Conservation (phyloP, 2,113 vertebrate genomes). For the Philantomba maxwellii region DNA sequence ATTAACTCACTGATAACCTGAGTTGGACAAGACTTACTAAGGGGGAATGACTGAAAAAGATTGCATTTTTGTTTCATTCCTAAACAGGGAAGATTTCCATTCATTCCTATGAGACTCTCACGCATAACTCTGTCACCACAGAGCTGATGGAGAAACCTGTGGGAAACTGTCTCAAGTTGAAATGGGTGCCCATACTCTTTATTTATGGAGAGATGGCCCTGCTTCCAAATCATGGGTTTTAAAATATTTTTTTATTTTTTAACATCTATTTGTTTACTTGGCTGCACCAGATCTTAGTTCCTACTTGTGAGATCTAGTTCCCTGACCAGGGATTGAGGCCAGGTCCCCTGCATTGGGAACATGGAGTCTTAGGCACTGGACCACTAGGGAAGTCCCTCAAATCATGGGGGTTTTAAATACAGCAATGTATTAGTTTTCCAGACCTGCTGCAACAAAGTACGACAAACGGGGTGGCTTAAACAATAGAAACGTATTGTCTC, state of each 20-base stretch:
- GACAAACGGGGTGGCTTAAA: neutral
- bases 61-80: conserved; percentile 37
- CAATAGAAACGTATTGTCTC: neutral
- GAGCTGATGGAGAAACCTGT: neutral
- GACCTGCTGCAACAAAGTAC: neutral
- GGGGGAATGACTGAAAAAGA: neutral
- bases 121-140: neutral
- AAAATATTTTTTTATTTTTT: neutral
- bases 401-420: neutral
- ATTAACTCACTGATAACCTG: conserved; percentile 5
- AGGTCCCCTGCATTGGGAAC: neutral
- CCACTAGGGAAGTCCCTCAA: neutral
- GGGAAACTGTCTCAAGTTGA: neutral
- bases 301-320: neutral
- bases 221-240: neutral
- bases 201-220: neutral
- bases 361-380: neutral
- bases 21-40: conserved; percentile 30
- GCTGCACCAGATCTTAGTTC: neutral
- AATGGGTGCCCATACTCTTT: neutral
- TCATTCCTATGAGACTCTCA: conserved; percentile 19
- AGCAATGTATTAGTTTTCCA: neutral
- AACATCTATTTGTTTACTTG: neutral
- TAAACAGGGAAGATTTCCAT: conserved; percentile 43
- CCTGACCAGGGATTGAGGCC: neutral